These are phyloP conservation scores for Beaufortia kweichowensis DNA, from an alignment of 2,113 vertebrate species.

Conservation along the genomic window DNA sequence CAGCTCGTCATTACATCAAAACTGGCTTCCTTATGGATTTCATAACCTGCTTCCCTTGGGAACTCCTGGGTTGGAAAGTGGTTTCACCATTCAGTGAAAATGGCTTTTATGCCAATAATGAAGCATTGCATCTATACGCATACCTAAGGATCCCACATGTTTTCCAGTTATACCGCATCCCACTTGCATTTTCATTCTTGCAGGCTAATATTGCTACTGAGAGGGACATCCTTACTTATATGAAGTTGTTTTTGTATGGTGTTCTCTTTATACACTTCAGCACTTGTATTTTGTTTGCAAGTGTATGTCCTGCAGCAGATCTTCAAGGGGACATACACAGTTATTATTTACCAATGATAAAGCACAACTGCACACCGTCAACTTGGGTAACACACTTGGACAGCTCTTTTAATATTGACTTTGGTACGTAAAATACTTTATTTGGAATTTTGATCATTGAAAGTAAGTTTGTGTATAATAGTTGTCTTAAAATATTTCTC, in stretches of 20 bases:
- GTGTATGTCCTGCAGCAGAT: slow-evolving; percentile 32
- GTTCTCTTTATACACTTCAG: slow-evolving; percentile 43
- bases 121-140: slow-evolving; percentile 44
- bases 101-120: slow-evolving; percentile 26
- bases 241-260: slow-evolving; percentile 35
- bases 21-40: slow-evolving; percentile 45
- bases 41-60: slow-evolving; percentile 52
- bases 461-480: background rate
- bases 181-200: slow-evolving; percentile 32
- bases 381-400: slow-evolving; percentile 47
- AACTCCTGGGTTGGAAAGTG: slow-evolving; percentile 28
- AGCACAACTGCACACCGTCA: slow-evolving; percentile 41
- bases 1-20: slow-evolving; percentile 43
- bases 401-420: background rate
- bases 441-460: background rate
- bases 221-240: slow-evolving; percentile 21
- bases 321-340: background rate
- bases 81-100: slow-evolving; percentile 16
- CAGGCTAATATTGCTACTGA: slow-evolving; percentile 34
- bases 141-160: slow-evolving; percentile 47
- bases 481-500: background rate
- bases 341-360: slow-evolving; percentile 28
- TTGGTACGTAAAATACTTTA: slow-evolving; percentile 36
- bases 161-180: slow-evolving; percentile 50
- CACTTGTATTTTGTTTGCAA: slow-evolving; percentile 46